Conservation (phyloP, 2,113 vertebrate species). For the Periophthalmus modestus region DNA sequence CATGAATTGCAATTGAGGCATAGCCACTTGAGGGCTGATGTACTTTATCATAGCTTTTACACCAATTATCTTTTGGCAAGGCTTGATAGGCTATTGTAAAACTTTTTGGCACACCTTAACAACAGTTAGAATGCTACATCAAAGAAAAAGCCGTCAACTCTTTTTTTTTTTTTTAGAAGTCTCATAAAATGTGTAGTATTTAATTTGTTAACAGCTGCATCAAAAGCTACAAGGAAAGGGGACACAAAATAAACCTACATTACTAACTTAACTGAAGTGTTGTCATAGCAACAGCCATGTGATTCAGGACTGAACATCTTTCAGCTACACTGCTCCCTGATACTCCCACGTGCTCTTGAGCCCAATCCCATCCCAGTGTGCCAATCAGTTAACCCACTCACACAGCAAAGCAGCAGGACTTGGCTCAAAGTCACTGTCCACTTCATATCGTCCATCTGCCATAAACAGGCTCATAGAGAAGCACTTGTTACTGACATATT, state of each 20-base stretch:
- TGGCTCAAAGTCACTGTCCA: constrained; percentile 32
- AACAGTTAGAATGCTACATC: no score
- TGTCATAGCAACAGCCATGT: constrained; percentile 66
- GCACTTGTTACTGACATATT: not conserved
- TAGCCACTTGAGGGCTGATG: constrained; percentile 21
- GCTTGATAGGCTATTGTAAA: no score
- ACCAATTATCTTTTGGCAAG: no score
- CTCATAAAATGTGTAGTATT: no score
- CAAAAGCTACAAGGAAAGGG: no score
- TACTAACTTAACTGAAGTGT: constrained; percentile 58
- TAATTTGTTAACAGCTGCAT: no score
- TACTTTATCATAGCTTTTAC: no score
- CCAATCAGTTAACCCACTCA: constrained; percentile 45
- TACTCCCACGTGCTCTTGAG: constrained; percentile 35
- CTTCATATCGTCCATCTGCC: constrained; percentile 37
- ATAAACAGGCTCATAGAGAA: constrained; percentile 1
- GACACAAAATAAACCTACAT: constrained; percentile 3
- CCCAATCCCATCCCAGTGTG: constrained; percentile 48
- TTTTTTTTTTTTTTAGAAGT: no score
- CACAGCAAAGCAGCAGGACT: constrained; percentile 43
- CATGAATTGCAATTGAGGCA: constrained; percentile 8
- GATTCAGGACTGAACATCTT: constrained; percentile 52
- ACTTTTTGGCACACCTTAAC: no score
- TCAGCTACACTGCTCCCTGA: constrained; percentile 41
- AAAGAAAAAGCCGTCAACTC: no score